Evolutionary conservation across 2,888 invertebrate genomes (phyloP).

Genomic region (Temnothorax ravouxi): DNA sequence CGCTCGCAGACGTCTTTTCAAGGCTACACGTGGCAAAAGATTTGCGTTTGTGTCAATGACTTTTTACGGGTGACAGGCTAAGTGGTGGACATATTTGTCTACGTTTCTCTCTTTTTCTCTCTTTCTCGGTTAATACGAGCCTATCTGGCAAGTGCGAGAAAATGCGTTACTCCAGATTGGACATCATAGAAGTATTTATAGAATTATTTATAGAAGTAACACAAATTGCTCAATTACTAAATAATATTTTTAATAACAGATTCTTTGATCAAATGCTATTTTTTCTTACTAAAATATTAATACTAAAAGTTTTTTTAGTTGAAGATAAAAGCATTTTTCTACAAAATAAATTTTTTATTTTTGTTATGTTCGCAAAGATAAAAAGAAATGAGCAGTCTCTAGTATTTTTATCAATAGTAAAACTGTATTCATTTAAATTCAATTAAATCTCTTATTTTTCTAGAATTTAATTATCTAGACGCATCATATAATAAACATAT

Average conservation of each 20-base stretch:
- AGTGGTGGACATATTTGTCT: conserved; percentile 14
- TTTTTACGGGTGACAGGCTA: conserved; percentile 32
- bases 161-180: background rate
- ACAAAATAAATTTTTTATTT: background rate
- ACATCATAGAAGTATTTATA: background rate
- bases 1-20: conserved; percentile 7
- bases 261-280: background rate
- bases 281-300: background rate
- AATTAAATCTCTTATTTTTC: background rate
- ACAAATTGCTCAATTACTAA: background rate
- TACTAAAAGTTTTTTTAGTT: background rate
- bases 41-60: conserved; percentile 51
- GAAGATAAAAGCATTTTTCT: background rate
- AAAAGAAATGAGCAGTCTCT: background rate
- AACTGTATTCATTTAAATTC: background rate
- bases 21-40: conserved; percentile 33
- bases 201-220: too few species aligned
- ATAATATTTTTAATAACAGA: background rate
- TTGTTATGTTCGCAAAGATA: background rate
- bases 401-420: background rate
- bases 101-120: background rate
- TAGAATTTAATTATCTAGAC: background rate
- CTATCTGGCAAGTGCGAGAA: conserved; percentile 14
- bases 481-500: background rate
- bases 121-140: background rate